These are phyloP conservation scores for Cheilosia impressa DNA, from an alignment of 2,888 invertebrate genomes.

Conservation along the genomic window DNA sequence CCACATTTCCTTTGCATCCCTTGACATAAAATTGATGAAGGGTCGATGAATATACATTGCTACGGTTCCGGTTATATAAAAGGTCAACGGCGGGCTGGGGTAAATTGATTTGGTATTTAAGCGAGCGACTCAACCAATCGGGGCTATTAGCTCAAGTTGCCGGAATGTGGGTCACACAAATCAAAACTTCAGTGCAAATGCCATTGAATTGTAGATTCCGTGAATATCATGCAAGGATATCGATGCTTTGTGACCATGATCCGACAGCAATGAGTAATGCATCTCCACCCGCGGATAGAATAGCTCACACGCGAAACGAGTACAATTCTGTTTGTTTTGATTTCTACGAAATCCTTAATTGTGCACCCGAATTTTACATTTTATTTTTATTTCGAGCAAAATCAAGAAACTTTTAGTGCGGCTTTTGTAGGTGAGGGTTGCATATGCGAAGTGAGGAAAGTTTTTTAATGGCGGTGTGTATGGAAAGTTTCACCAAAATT, in stretches of 20 bases:
- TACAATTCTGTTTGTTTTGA: conserved; percentile 15
- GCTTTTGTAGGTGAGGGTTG: not conserved
- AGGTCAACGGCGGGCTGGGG: conserved; percentile 3
- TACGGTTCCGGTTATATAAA: conserved; percentile 13
- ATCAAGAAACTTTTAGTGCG: not conserved
- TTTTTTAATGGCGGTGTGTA: not conserved
- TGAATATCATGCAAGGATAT: conserved; percentile 23
- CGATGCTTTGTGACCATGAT: conserved; percentile 8
- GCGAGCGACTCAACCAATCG: not conserved
- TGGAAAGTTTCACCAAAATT: not conserved
- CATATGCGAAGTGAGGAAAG: not conserved
- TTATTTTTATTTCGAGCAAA: not conserved
- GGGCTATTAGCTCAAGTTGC: conserved; percentile 9
- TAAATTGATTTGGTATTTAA: not conserved
- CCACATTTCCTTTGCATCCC: not conserved
- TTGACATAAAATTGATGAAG: conserved; percentile 53
- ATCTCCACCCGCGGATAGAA: not conserved
- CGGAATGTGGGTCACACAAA: not conserved
- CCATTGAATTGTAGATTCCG: not conserved
- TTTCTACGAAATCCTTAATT: conserved; percentile 4
- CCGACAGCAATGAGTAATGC: not conserved
- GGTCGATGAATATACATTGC: conserved; percentile 35
- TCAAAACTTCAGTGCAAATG: not conserved
- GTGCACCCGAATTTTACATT: not conserved
- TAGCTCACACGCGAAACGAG: not conserved